phyloP scores from a whole-genome alignment of 1,140 invertebrate genomes.

The Bombus confusus region DNA sequence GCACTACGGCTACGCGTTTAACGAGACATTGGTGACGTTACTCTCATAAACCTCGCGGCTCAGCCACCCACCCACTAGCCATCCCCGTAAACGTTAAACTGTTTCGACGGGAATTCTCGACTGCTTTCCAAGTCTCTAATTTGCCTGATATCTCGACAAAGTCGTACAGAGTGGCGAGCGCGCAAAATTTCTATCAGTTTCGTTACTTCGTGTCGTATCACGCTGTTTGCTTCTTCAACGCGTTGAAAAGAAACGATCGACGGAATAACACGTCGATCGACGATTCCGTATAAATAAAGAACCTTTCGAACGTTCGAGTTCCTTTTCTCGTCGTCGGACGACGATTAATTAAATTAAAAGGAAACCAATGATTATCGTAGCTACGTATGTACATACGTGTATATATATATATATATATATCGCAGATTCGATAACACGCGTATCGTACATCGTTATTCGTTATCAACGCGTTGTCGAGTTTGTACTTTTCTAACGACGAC shows the following conservation, averaged over 20 bases:
- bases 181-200: neutral
- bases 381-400: too few species aligned
- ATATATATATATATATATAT: too few species aligned
- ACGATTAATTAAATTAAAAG: too few species aligned
- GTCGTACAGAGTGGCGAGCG: neutral
- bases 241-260: too few species aligned
- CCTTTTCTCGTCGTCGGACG: too few species aligned
- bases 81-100: neutral
- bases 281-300: too few species aligned
- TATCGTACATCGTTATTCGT: too few species aligned
- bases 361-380: too few species aligned
- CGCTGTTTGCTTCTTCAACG: neutral
- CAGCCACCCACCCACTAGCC: conserved; percentile 4
- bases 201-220: neutral
- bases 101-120: conserved; percentile 24
- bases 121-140: conserved; percentile 40
- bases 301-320: too few species aligned
- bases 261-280: too few species aligned
- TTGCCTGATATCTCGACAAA: neutral
- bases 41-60: conserved; percentile 50
- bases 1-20: conserved; percentile 41
- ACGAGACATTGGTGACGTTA: conserved; percentile 53
- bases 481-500: neutral
- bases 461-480: too few species aligned
- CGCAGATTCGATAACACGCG: too few species aligned